phyloP scores from a whole-genome alignment of 1,140 invertebrate genomes.

The Drosophila arawakana region DNA sequence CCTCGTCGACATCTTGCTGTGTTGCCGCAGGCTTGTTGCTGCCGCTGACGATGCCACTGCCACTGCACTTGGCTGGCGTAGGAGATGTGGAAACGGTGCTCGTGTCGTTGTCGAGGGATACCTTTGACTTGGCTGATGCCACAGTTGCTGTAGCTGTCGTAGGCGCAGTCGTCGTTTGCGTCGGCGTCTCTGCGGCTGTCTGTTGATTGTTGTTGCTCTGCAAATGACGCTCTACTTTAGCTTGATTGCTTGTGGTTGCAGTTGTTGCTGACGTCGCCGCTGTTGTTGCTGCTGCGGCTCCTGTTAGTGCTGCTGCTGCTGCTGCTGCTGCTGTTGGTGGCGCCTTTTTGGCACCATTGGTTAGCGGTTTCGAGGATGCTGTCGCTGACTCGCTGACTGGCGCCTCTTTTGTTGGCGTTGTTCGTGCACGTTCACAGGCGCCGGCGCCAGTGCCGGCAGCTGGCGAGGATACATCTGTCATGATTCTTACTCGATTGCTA shows the following conservation, averaged over 20 bases:
- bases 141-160: conserved; percentile 5
- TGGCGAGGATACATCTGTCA: conserved; percentile 78
- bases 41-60: background rate
- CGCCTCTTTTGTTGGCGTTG: conserved; percentile 25
- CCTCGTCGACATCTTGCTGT: conserved; percentile 81
- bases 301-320: conserved; percentile 24
- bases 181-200: conserved; percentile 11
- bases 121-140: conserved; percentile 26
- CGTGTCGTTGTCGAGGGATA: conserved; percentile 30
- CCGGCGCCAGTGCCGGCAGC: conserved; percentile 25
- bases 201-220: conserved; percentile 71
- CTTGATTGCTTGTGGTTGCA: conserved; percentile 54
- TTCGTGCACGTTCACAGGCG: conserved; percentile 23
- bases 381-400: conserved; percentile 41
- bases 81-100: background rate
- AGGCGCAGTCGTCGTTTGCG: background rate
- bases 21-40: conserved; percentile 38
- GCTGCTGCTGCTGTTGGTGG: conserved; percentile 8
- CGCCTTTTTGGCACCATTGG: conserved; percentile 66
- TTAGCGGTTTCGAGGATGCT: conserved; percentile 56
- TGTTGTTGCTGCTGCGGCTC: conserved; percentile 4
- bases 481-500: conserved; percentile 38
- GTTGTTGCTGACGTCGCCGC: conserved; percentile 20
- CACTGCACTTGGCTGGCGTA: conserved; percentile 31
- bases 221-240: conserved; percentile 54